phyloP scores from a whole-genome alignment of 2,797 vertebrate genomes.

The Phrynocephalus vlangalii region DNA sequence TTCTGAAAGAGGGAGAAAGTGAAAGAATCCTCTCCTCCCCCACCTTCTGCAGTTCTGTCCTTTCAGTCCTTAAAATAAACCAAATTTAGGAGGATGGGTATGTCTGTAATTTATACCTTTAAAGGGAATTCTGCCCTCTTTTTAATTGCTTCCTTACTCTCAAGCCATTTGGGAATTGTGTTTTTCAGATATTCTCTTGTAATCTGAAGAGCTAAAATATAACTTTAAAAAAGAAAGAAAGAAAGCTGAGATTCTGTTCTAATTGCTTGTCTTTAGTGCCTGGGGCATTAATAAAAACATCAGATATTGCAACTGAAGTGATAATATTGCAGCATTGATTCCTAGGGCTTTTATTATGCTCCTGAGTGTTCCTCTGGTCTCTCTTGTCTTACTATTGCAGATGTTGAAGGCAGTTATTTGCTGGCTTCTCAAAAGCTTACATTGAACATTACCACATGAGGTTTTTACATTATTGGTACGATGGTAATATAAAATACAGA shows the following conservation, averaged over 20 bases:
- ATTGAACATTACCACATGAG: neutral
- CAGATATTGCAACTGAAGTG: conserved; percentile 20
- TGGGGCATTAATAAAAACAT: conserved; percentile 34
- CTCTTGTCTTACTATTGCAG: conserved; percentile 4
- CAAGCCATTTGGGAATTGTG: conserved; percentile 5
- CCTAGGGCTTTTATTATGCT: conserved; percentile 64
- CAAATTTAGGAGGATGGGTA: neutral
- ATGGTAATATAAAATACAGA: neutral
- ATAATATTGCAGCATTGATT: conserved; percentile 55
- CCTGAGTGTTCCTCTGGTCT: conserved; percentile 13
- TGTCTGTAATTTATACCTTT: neutral
- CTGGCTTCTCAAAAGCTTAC: neutral
- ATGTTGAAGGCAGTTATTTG: conserved; percentile 5
- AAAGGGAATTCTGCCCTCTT: conserved; percentile 16
- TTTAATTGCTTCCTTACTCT: conserved; percentile 24
- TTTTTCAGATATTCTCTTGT: conserved; percentile 21
- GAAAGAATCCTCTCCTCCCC: too few species aligned
- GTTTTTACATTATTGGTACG: neutral
- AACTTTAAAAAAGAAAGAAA: neutral
- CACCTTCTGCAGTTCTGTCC: neutral
- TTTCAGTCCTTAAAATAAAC: neutral
- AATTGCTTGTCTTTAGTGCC: conserved; percentile 23
- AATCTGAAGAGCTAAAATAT: conserved; percentile 32
- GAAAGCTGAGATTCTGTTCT: conserved; percentile 17
- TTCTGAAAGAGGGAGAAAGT: too few species aligned